Base-by-base conservation (phyloP, 2,797 vertebrate species). In the Chromis chromis region DNA sequence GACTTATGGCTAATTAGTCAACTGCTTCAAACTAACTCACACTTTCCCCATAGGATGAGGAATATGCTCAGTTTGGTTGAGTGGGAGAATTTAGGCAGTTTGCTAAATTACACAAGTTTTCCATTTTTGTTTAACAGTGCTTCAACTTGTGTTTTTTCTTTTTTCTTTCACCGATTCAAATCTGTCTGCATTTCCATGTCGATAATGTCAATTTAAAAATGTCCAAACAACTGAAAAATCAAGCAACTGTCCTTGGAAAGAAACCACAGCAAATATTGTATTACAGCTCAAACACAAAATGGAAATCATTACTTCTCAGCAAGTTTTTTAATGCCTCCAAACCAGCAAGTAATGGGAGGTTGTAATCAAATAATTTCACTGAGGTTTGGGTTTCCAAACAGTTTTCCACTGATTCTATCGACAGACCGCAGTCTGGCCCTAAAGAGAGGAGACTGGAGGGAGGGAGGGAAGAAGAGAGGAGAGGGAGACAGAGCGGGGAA, bases 1-100 rank as follows among this genome's bases (percentile, higher is more conserved):
- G 86, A 92, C 88, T 88, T 92, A 89, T 90, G 75, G 84, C 83
- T 91, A 92, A 92, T 93, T 92, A 92, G 88, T 86, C 86, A 87
- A 87, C 84, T 65, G 75, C 81, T 77, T 85, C 77, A 31, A 55
- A 87, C 79, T 76, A 83, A 85, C 69, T 82, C 82, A 44, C 78
- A 57, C 81, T 83, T 84, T 85, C 79, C 79, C 62, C 68, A 73
- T 33, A 65, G 75, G 72, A 82, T 83, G 64, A 62, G 58, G 70
- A 69, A 79, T 24, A 54, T 6, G 21, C 57, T 60, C 5, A n/a
- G 52, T 76, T 63, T 81, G 58, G 61, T 44, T 69, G 70, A 78
- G 65, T 3, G 44, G 83, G 49, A 64, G 31, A 81, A 65, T 75
- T 79, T 49, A 74, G 56, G 53, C 75, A 70, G 56, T 85, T 81